Evolutionary conservation across 1,140 invertebrate genomes (phyloP).

Genomic region (Megalonaias nervosa): DNA sequence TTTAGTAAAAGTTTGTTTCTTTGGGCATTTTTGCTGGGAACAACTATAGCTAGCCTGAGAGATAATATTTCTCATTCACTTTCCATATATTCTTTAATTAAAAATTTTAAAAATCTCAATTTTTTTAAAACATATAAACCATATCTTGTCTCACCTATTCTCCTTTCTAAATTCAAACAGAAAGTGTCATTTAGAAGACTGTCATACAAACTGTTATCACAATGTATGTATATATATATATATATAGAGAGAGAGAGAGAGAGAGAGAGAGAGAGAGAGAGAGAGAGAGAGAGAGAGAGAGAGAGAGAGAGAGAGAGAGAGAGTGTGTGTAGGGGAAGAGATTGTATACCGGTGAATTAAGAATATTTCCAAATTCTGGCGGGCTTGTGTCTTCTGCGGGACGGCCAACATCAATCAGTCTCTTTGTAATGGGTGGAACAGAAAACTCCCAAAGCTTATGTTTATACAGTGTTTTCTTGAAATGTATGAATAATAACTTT

Average conservation of each 20-base stretch:
- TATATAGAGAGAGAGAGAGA: too few species aligned
- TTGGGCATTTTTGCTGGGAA: too few species aligned
- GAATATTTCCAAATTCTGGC: constrained; percentile 33
- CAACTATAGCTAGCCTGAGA: not conserved
- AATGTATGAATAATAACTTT: constrained; percentile 23
- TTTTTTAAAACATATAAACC: too few species aligned
- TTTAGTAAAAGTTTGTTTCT: too few species aligned
- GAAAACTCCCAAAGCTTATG: constrained; percentile 43
- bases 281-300: too few species aligned
- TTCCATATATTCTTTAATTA: not conserved
- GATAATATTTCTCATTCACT: not conserved
- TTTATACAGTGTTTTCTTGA: constrained; percentile 46
- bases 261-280: not conserved
- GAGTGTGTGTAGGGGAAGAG: not conserved
- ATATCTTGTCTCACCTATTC: too few species aligned
- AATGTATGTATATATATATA: too few species aligned
- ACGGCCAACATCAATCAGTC: constrained; percentile 43
- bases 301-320: not conserved
- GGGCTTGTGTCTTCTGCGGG: constrained; percentile 49
- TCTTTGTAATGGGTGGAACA: constrained; percentile 46
- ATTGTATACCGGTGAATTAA: not conserved
- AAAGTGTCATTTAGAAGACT: too few species aligned
- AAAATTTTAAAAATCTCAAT: too few species aligned
- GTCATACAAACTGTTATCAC: not conserved
- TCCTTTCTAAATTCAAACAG: too few species aligned